Percentiles rank a stretch among this genome's conserved stretches.
Conservation (phyloP, 2,888 invertebrate genomes). For the Galerucella nymphaeae region DNA sequence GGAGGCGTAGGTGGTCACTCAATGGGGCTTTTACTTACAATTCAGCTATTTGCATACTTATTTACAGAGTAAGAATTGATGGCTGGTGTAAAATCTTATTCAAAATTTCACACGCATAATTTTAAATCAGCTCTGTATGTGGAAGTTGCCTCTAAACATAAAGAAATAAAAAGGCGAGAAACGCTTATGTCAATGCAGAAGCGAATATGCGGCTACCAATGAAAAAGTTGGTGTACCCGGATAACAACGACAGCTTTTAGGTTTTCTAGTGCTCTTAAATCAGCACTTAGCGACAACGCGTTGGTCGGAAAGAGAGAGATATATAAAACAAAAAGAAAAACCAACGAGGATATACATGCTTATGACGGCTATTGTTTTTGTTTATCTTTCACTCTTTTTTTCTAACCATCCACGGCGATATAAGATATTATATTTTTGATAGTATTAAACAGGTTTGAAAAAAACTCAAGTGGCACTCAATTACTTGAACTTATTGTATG, state of each 20-base stretch:
- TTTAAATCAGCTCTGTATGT: background rate
- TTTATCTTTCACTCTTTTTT: slow-evolving; percentile 29
- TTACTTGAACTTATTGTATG: background rate
- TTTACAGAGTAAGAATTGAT: too few species aligned
- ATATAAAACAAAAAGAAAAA: slow-evolving; percentile 14
- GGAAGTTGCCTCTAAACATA: background rate
- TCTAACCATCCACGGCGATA: background rate
- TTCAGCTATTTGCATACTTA: too few species aligned
- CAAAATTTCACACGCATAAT: too few species aligned
- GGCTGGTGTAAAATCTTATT: too few species aligned
- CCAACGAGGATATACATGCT: slow-evolving; percentile 22
- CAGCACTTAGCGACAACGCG: slow-evolving; percentile 32
- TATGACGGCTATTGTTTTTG: slow-evolving; percentile 33
- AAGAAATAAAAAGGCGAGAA: slow-evolving; percentile 6
- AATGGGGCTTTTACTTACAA: too few species aligned
- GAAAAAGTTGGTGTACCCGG: slow-evolving; percentile 43
- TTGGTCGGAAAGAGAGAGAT: slow-evolving; percentile 7
- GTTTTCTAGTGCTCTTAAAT: slow-evolving; percentile 46
- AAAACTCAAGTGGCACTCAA: background rate
- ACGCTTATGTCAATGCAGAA: slow-evolving; percentile 12
- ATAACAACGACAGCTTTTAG: slow-evolving; percentile 45
- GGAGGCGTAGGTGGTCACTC: too few species aligned
- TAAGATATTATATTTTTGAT: slow-evolving; percentile 27
- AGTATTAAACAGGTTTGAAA: slow-evolving; percentile 24
- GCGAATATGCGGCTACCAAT: slow-evolving; percentile 42